phyloP scores from a whole-genome alignment of 1,140 invertebrate species.

The Zaprionus davidi region DNA sequence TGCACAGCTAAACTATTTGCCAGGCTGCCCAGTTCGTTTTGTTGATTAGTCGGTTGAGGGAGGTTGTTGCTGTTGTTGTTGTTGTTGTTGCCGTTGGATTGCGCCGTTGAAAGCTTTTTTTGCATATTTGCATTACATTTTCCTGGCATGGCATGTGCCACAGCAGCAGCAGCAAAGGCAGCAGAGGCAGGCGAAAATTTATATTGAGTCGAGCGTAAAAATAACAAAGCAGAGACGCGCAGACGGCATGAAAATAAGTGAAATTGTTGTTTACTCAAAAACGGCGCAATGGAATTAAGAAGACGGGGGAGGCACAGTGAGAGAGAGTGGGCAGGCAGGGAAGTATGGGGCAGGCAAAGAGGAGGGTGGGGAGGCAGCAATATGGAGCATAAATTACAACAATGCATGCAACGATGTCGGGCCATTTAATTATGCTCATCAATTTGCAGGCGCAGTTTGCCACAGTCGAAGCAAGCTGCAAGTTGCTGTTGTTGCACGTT shows the following conservation, averaged over 20 bases:
- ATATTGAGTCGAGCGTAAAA: constrained; percentile 82
- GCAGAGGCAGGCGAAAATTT: constrained; percentile 58
- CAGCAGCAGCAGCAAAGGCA: constrained; percentile 19
- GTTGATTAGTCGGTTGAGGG: constrained; percentile 29
- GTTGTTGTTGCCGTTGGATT: constrained; percentile 13
- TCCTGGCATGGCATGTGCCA: constrained; percentile 70
- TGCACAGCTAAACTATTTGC: constrained; percentile 63
- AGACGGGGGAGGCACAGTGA: background rate
- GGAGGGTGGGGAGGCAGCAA: constrained; percentile 44
- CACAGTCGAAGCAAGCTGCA: constrained; percentile 6
- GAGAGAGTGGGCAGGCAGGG: background rate
- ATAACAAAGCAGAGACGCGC: constrained; percentile 78
- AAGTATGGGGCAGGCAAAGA: too few relatives aligned
- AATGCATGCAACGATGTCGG: constrained; percentile 68
- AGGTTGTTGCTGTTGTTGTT: background rate
- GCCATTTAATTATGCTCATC: constrained; percentile 81
- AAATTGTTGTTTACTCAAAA: constrained; percentile 80
- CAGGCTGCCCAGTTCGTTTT: constrained; percentile 23
- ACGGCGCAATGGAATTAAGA: background rate
- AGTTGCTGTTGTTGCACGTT: constrained; percentile 36
- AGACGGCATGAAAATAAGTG: constrained; percentile 82
- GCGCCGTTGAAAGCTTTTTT: constrained; percentile 72
- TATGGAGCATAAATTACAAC: constrained; percentile 79
- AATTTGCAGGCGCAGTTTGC: constrained; percentile 58
- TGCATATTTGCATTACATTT: constrained; percentile 81